A percentile compares a stretch with the other conserved stretches of the same genome.
These are phyloP conservation scores for Cephalopachus bancanus DNA, from an alignment of 2,797 vertebrate species.

Conservation along the genomic window DNA sequence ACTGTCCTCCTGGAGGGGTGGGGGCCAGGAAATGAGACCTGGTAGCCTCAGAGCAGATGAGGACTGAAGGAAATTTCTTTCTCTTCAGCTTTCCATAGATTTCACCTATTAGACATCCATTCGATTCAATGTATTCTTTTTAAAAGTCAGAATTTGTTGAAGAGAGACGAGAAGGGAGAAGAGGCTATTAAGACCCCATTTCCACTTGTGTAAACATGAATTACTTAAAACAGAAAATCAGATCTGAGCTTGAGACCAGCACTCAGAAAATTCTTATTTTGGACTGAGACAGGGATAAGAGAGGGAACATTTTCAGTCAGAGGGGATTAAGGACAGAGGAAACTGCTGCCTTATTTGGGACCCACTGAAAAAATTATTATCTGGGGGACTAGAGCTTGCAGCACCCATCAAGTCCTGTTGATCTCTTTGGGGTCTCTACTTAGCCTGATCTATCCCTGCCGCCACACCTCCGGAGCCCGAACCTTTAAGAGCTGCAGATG, in stretches of 20 bases:
- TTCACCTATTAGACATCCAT: neutral
- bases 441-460: neutral
- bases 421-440: neutral
- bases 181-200: neutral
- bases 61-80: neutral
- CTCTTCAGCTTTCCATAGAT: neutral
- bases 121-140: neutral
- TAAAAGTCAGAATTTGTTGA: slow-evolving; percentile 32
- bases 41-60: neutral
- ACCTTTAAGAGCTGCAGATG: neutral
- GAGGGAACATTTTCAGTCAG: neutral
- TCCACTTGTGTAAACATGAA: slow-evolving; percentile 34
- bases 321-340: neutral
- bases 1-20: neutral
- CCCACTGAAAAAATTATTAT: neutral
- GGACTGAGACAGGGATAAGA: neutral
- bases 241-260: neutral
- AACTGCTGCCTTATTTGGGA: neutral
- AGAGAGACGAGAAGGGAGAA: neutral
- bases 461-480: neutral
- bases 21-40: neutral
- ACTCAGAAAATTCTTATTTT: neutral
- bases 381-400: neutral
- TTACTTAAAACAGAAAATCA: slow-evolving; percentile 39
- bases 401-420: neutral